A percentile compares a stretch with the other conserved stretches of the same genome.
These are phyloP conservation scores for Cordilura impudica DNA, from an alignment of 2,888 invertebrate species.

Conservation along the genomic window DNA sequence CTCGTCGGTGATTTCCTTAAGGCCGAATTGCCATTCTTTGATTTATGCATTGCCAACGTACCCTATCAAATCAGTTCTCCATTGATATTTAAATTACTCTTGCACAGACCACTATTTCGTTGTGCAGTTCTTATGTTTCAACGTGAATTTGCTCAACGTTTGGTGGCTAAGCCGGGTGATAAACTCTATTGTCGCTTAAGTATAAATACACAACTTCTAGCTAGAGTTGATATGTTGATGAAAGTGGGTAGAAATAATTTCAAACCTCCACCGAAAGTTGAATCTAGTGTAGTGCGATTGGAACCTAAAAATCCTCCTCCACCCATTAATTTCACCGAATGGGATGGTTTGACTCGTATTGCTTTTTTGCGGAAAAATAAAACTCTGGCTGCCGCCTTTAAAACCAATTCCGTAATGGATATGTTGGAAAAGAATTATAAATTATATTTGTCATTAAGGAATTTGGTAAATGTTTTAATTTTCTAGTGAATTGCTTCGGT, in stretches of 20 bases:
- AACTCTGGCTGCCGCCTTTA: conserved; percentile 93
- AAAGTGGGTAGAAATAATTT: conserved; percentile 99
- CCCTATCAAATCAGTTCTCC: conserved; percentile 99
- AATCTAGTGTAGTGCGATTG: conserved; percentile 97
- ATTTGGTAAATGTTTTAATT: conserved; percentile 80
- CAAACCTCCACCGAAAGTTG: conserved; percentile 98
- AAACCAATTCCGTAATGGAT: conserved; percentile 89
- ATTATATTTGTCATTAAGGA: conserved; percentile 91
- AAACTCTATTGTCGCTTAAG: conserved; percentile 97
- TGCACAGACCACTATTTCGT: conserved; percentile 90
- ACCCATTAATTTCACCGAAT: conserved; percentile 96
- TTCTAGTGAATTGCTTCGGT: background rate
- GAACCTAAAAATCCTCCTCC: conserved; percentile 99
- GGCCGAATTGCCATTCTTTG: conserved; percentile 96
- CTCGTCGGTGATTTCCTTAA: conserved; percentile 96
- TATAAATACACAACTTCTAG: conserved; percentile 96
- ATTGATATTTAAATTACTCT: conserved; percentile 93
- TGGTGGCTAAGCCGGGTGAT: conserved; percentile 98
- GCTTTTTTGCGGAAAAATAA: conserved; percentile 98
- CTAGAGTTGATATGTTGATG: conserved; percentile 96
- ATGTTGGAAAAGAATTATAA: conserved; percentile 94
- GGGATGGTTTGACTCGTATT: conserved; percentile 98
- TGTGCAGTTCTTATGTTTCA: conserved; percentile 99
- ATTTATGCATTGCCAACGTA: conserved; percentile 98
- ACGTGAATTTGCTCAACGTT: conserved; percentile 96